A percentile compares a stretch with the other conserved stretches of the same genome.
These are phyloP conservation scores for Ephestia elutella DNA, from an alignment of 1,140 invertebrate genomes.

Conservation along the genomic window DNA sequence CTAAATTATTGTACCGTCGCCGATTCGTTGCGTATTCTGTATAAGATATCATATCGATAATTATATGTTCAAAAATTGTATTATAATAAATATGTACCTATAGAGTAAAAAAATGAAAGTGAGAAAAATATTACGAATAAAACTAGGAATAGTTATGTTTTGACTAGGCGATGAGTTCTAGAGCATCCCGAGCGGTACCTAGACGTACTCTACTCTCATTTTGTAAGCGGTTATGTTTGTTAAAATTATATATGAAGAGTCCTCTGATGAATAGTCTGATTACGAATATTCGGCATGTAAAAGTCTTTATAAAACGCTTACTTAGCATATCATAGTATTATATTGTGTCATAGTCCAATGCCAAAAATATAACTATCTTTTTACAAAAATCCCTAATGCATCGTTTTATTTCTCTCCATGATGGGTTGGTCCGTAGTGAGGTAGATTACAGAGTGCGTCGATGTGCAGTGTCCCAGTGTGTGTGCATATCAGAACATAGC, in stretches of 20 bases:
- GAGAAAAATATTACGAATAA: slow-evolving; percentile 73
- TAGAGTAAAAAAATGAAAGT: slow-evolving; percentile 72
- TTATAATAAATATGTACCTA: slow-evolving; percentile 72
- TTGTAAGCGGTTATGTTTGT: slow-evolving; percentile 73
- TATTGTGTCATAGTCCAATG: slow-evolving; percentile 75
- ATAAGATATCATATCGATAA: slow-evolving; percentile 73
- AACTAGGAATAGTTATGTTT: slow-evolving; percentile 70
- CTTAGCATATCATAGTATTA: slow-evolving; percentile 75
- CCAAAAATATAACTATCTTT: slow-evolving; percentile 75
- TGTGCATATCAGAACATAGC: neutral
- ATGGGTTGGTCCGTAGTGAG: slow-evolving; percentile 18
- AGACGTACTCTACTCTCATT: slow-evolving; percentile 67
- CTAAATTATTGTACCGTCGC: slow-evolving; percentile 68
- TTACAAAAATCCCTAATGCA: slow-evolving; percentile 70
- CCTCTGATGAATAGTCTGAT: slow-evolving; percentile 74
- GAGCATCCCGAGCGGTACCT: slow-evolving; percentile 56
- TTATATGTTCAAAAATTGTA: slow-evolving; percentile 74
- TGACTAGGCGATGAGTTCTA: slow-evolving; percentile 64
- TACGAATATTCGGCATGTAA: slow-evolving; percentile 74
- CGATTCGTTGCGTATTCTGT: slow-evolving; percentile 69
- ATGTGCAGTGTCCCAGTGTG: slow-evolving; percentile 6
- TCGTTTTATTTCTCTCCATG: slow-evolving; percentile 65
- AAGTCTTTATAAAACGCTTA: slow-evolving; percentile 75
- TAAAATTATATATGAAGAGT: slow-evolving; percentile 72
- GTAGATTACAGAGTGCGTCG: slow-evolving; percentile 10